These are phyloP conservation scores for Chrosomus eos DNA, from an alignment of 2,797 vertebrate species.

Conservation along the genomic window DNA sequence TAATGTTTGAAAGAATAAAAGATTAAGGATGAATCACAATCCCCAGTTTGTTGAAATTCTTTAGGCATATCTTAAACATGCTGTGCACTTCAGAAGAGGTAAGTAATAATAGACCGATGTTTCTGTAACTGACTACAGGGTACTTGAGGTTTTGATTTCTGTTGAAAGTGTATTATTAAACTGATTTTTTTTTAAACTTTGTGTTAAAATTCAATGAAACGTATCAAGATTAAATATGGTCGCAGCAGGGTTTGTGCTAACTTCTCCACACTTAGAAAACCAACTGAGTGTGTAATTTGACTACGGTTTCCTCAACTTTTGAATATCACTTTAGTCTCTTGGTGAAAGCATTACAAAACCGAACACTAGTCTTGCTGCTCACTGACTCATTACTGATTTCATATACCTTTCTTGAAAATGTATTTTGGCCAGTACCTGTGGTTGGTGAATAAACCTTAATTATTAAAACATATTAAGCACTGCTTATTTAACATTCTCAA, in stretches of 20 bases:
- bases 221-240: not conserved
- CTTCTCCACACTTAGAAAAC: not conserved
- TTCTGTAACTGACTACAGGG: not conserved
- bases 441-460: not conserved
- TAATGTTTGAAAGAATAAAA: not conserved
- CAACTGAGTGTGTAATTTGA: not conserved
- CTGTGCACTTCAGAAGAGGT: not conserved
- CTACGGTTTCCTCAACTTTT: not conserved
- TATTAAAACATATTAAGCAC: not conserved
- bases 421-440: not conserved
- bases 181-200: not conserved
- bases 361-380: not conserved
- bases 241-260: not conserved
- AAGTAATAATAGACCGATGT: not conserved
- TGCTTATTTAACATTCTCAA: not conserved
- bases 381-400: not conserved
- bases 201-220: not conserved
- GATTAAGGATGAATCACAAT: not conserved
- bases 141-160: not conserved
- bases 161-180: slow-evolving; percentile 1
- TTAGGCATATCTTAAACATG: not conserved
- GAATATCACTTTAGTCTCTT: not conserved
- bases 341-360: not conserved
- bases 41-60: not conserved
- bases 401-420: not conserved